Base-by-base conservation (phyloP, 2,797 vertebrate genomes). In the Onychomys arenicola region DNA sequence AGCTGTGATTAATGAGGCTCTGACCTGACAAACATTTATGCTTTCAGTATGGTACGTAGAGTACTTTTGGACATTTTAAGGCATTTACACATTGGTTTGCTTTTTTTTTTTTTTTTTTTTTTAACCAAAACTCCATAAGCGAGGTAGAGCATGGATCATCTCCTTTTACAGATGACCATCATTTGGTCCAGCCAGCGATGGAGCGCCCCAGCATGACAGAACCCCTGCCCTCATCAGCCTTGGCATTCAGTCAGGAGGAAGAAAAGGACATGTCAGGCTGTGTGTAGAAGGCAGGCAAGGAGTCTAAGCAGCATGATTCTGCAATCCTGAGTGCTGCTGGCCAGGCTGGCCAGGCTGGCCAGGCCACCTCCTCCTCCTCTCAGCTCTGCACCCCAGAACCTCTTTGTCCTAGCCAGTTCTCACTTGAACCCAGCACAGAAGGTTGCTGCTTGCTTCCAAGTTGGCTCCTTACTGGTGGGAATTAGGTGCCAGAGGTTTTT, bases 401-500 rank as follows among this genome's bases (percentile, higher is more conserved):
- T 69, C 84, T 90, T 88, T 65, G 2, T 84, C 67, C 16, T 55
- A 90, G 92, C 12, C 55, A 57, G 12, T n/a, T 49, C 61, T 63
- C 43, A 14, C 73, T 90, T 83, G 91, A 87, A 46, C 71, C 94
- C 52, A 67, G 86, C 61, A 37, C 69, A 83, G 69, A 93, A 86
- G 82, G 40, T 52, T 37, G 23, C 89, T n/a, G 14, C 80, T 55
- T 92, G 76, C 63, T 95, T 94, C 93, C 75, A 91, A 95, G 34
- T 95, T 97, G 95, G 92, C 92, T 59, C 6, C 40, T 80, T 37
- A 32, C 77, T 55, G n/a, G 73, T 80, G 23, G 65, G 55, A 88
- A 86, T 5, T 49, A 25, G 67, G 67, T 92, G 95, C 95, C 96
- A 97, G 90, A 67, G 40, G 92, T 96, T 97, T 97, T 83, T 96